Conservation (phyloP, 1,140 invertebrate species). For the Micrasema longulum region DNA sequence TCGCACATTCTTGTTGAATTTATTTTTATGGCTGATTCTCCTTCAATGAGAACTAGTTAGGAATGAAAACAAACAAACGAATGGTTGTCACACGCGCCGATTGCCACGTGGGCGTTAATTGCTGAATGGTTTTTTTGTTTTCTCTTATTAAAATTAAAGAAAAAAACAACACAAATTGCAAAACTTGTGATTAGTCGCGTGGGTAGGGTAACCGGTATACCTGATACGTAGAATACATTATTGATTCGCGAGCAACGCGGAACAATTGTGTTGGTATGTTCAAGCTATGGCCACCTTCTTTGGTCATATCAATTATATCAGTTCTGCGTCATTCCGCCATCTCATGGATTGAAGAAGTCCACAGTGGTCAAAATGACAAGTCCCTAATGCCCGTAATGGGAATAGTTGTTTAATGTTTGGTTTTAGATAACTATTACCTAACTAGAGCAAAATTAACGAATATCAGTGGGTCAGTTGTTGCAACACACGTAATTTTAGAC, state of each 20-base stretch:
- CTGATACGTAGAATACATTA: slow-evolving; percentile 50
- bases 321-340: slow-evolving; percentile 26
- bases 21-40: slow-evolving; percentile 1
- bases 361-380: too few relatives aligned
- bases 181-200: slow-evolving; percentile 45
- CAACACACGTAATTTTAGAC: too few relatives aligned
- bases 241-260: slow-evolving; percentile 32
- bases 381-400: too few relatives aligned
- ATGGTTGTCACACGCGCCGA: slow-evolving; percentile 22
- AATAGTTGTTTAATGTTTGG: too few relatives aligned
- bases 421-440: too few relatives aligned
- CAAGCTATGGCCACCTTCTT: slow-evolving; percentile 33
- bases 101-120: slow-evolving; percentile 8
- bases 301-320: slow-evolving; percentile 41
- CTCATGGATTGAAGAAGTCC: too few relatives aligned
- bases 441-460: too few relatives aligned
- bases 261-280: slow-evolving; percentile 42
- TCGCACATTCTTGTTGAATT: too few relatives aligned
- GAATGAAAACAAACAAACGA: slow-evolving; percentile 24
- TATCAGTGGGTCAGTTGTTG: too few relatives aligned
- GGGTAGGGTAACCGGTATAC: slow-evolving; percentile 41
- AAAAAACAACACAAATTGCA: slow-evolving; percentile 43
- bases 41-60: slow-evolving; percentile 8
- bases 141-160: slow-evolving; percentile 30
- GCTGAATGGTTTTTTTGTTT: slow-evolving; percentile 1